Base-by-base conservation (phyloP, 2,888 invertebrate genomes). In the Drosophila buzzatii region DNA sequence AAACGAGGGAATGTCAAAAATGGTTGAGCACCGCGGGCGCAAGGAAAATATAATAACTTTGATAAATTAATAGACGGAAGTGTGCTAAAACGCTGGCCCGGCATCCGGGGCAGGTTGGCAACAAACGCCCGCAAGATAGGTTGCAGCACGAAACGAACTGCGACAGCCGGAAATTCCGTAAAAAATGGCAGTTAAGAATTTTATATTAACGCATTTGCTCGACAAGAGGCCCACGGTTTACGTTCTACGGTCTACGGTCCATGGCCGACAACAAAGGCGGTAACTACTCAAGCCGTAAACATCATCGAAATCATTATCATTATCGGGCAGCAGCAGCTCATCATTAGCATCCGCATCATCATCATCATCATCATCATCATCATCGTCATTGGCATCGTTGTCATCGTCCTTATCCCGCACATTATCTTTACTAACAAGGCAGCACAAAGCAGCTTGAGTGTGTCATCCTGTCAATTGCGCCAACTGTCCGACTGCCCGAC, bases 121-220 rank as follows among this genome's bases (percentile, higher is more conserved):
- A 23, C 12, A 31, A 69, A 49, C 20, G 60, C 47, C 76, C 73
- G 41, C 14, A 18, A 58, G 76, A 41, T 45, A 42, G 23, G 33
- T 23, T 27, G 37, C 9, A 23, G 47, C 35, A 20, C 20, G 45
- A 47, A 73, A 58, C 61, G 55, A 66, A 63, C 62, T 73, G 69
- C 66, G 70, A 76, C 70, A 69, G 78, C 71, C 82, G 85, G 74
- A 85, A 73, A 82, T 75, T 79, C 70, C 78, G 63, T 83, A 68
- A 87, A 85, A 89, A 87, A 89, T 85, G 80, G 68, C 90, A 87
- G 85, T 87, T 85, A 88, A 85, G 85, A 85, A 77, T 81, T 85
- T 84, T 85, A 73, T 83, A 75, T 85, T 81, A 80, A 79, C 72
- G 70, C 72, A 68, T 76, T 89, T 75, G 49, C 18, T 60, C 68